Evolutionary conservation across 2,888 invertebrate genomes (phyloP), one percentile per base, ranked within the genome.

Genomic region (Eupithecia subumbrata): DNA sequence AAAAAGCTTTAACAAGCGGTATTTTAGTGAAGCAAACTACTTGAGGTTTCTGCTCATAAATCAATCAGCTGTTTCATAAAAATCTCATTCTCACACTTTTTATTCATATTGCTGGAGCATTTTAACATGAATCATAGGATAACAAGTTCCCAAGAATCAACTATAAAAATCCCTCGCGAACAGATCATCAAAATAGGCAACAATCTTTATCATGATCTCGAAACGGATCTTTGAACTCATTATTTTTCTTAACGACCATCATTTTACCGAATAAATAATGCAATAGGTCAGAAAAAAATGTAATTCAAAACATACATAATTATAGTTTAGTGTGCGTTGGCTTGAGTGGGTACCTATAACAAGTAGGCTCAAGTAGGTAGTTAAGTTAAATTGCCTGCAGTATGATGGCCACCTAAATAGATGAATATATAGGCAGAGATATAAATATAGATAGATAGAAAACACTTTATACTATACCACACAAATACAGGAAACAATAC

Each of bases 271-370:
- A 86, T 87, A 87, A 86, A 88, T 88, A 86, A 88, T 88, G 84
- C 87, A 86, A 86, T 85, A 84, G 82, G 82, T 85, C 82, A 85
- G 83, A 88, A 87, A 86, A 48, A 82, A 80, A 82, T 79, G 82
- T 85, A 86, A 87, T 86, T 85, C 84, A 84, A 88, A 88, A 86
- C 86, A 83, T 80, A 83, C 81, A 84, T 90, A 90, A 90, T 90
- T 88, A 89, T 82, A 82, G 81, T 83, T 81, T 79, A 81, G 81
- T 83, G 84, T 82, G 82, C 82, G 81, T 68, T 22, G 7, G 43
- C 22, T 69, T 48, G n/a, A 22, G 69, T 69, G 22, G 12, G 7
- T 70, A 56, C 25, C 14, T 70, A 45, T 40, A 43, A 69, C 71
- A 73, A 73, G 68, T 64, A 76, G 64, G 76, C 76, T 72, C 82